phyloP scores from a whole-genome alignment of 2,113 vertebrate genomes.

The Entelurus aequoreus region DNA sequence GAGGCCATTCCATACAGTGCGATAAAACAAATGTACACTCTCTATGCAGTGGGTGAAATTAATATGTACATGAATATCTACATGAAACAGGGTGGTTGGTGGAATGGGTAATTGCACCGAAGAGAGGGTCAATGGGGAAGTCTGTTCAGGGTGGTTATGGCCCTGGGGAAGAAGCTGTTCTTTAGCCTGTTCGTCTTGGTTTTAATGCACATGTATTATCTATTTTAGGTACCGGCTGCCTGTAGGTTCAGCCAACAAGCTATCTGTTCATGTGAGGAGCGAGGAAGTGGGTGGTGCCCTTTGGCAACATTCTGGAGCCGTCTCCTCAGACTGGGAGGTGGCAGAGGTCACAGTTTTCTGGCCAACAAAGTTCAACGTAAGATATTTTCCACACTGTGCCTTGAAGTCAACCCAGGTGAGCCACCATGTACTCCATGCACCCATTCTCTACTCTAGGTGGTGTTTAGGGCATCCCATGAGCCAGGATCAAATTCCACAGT shows the following conservation, averaged over 20 bases:
- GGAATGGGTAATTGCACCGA: too few species aligned
- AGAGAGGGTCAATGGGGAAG: too few species aligned
- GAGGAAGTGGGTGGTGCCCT: slow-evolving; percentile 29
- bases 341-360: slow-evolving; percentile 69
- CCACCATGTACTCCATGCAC: not conserved
- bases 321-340: slow-evolving; percentile 63
- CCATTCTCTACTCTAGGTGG: slow-evolving; percentile 47
- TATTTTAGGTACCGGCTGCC: slow-evolving; percentile 66
- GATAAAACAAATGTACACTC: too few species aligned
- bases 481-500: slow-evolving; percentile 29
- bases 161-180: too few species aligned
- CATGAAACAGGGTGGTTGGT: too few species aligned
- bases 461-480: slow-evolving; percentile 46
- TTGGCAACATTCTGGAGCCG: slow-evolving; percentile 53
- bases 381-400: not conserved
- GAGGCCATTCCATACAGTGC: too few species aligned
- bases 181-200: too few species aligned
- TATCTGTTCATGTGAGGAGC: slow-evolving; percentile 51
- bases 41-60: too few species aligned
- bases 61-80: too few species aligned
- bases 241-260: slow-evolving; percentile 23
- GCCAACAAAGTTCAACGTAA: slow-evolving; percentile 55
- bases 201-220: slow-evolving; percentile 10
- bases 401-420: not conserved
- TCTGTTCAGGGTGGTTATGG: too few species aligned